phyloP scores from a whole-genome alignment of 1,140 invertebrate genomes.

The Lucilia cuprina region DNA sequence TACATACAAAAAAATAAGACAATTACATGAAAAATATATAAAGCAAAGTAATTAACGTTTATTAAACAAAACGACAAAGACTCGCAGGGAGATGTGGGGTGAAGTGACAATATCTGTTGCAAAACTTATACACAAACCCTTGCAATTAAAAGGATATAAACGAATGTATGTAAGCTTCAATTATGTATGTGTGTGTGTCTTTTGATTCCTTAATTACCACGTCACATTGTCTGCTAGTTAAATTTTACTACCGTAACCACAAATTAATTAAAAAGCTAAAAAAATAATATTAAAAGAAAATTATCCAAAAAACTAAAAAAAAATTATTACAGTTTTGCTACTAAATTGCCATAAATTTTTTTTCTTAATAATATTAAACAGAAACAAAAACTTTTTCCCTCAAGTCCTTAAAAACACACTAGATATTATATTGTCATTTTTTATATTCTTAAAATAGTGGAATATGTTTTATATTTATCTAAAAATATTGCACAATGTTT shows the following conservation, averaged over 20 bases:
- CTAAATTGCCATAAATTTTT: not conserved
- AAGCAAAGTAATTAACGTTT: conserved; percentile 34
- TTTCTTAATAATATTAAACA: not conserved
- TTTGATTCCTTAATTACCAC: conserved; percentile 28
- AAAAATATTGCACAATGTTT: not conserved
- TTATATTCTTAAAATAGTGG: not conserved
- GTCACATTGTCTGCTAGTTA: conserved; percentile 24
- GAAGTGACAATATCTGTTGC: conserved; percentile 26
- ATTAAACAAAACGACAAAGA: not conserved
- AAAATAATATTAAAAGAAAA: not conserved
- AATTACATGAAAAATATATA: not conserved
- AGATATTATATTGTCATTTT: not conserved
- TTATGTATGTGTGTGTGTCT: not conserved
- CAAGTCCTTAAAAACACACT: not conserved
- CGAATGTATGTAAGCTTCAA: not conserved
- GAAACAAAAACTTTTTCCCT: not conserved
- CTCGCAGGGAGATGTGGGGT: not conserved
- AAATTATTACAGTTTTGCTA: not conserved
- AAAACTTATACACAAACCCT: not conserved
- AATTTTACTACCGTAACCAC: conserved; percentile 29
- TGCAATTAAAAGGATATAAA: not conserved
- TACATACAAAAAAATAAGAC: not conserved
- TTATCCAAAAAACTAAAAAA: not conserved
- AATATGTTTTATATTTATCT: not conserved
- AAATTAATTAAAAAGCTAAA: conserved; percentile 21